Base-by-base conservation (phyloP, 2,113 vertebrate genomes). In the Hippotragus niger region DNA sequence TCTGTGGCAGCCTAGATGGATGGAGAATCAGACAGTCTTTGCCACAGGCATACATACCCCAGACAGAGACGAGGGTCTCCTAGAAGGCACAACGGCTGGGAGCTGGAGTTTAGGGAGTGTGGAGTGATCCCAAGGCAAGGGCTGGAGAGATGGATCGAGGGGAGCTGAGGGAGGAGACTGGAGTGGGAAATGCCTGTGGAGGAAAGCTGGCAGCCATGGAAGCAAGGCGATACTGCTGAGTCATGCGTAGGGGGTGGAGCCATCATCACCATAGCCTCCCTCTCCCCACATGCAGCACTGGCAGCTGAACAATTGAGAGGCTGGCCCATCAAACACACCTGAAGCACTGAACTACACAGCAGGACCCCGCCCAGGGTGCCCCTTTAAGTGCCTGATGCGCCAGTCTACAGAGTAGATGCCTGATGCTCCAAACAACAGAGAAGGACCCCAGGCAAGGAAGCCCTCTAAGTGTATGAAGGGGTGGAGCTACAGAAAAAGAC, bases 161-260 rank as follows among this genome's bases (percentile, higher is more conserved):
- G n/a, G n/a, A 21, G 64, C 17, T 2, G n/a, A 71, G 64, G 64
- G 64, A 71, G 64, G n/a, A 71, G 19, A 71, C 64, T 36, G 5
- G 9, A n/a, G 17, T 71, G n/a, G 64, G n/a, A 71, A n/a, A 71
- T 11, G 4, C 64, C n/a, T 71, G 9, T 36, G 64, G n/a, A 36
- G n/a, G 64, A 36, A 71, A 71, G 19, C 64, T 36, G n/a, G 64
- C 19, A 71, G 64, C 64, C n/a, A 36, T 6, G 64, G 2, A 36
- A 36, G 19, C 31, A 64, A 64, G 62, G 62, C 1, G 8, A 71
- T 36, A 36, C 19, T 36, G 64, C n/a, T 71, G 64, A 36, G n/a
- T 36, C 64, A 36, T 1, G 19, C 0, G 0, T 23, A 71, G n/a
- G 0, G n/a, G 19, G 4, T 36, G 64, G 64, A 71, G n/a, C 1